Base-by-base conservation (phyloP, 2,888 invertebrate species). In the Buathra laborator region DNA sequence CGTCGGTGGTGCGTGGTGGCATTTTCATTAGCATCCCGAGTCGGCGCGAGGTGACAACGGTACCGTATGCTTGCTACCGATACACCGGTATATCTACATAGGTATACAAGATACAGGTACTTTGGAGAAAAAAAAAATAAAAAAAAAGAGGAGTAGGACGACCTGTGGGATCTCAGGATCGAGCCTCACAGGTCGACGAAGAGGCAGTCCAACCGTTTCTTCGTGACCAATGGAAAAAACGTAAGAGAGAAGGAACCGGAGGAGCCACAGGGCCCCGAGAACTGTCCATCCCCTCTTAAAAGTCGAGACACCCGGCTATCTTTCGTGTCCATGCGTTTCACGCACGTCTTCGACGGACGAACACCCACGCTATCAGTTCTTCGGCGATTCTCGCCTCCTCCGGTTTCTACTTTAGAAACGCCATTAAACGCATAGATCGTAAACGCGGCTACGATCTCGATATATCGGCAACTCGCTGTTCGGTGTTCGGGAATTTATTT, bases 321-420 rank as follows among this genome's bases (percentile, higher is more conserved):
- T 37, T 37, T 84, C 76, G 80, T 80, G 84, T 86, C 83, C 83
- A 83, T 81, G 81, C 87, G 83, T 86, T 84, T 84, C 87, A 86
- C 56, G 85, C 71, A 89, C 89, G 89, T 91, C 92, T 91, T 92
- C 86, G 88, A 86, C 88, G 87, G 84, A 88, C 77, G 81, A 85
- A 90, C 91, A 89, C 90, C 90, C 88, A 89, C 91, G 89, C 91
- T 88, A 90, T 90, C 92, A 93, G 93, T 93, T 91, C 91, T 89
- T 91, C 90, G 86, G 86, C 89, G 87, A 89, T 87, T 85, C 85
- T 87, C 86, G 84, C 84, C 37, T 81, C 79, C 87, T 89, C 87
- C 88, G 88, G 84, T 88, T 87, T 90, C 86, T 89, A 88, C 77
- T 86, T 14, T 19, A 32, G 72, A 62, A 72, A 19, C 24, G 64